phyloP scores from a whole-genome alignment of 2,113 vertebrate species.

The Coptodon bakossiorum region DNA sequence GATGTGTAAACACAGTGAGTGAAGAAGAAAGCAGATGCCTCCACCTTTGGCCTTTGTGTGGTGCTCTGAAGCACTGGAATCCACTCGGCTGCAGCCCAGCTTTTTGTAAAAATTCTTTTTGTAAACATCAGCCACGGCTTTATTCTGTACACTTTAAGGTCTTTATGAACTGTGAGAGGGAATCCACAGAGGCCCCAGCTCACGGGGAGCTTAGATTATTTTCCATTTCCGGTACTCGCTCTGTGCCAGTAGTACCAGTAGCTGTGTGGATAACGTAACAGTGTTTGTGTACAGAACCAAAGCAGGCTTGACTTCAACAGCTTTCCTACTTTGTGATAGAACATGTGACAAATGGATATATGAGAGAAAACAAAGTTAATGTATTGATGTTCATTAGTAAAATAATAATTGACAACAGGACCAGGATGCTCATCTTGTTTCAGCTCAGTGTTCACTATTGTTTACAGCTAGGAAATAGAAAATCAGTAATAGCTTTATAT shows the following conservation, averaged over 20 bases:
- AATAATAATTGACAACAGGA: background rate
- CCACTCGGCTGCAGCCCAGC: background rate
- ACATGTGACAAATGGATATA: background rate
- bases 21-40: background rate
- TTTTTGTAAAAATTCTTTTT: rapidly evolving
- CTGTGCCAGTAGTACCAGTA: background rate
- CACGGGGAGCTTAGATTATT: rapidly evolving
- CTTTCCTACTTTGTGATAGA: background rate
- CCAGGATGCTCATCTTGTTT: background rate
- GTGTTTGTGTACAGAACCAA: background rate
- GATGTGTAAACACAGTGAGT: background rate
- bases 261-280: background rate
- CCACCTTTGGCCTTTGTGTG: background rate
- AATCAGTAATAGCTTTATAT: background rate
- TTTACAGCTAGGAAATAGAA: background rate
- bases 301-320: background rate
- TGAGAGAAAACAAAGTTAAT: background rate
- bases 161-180: background rate
- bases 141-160: background rate
- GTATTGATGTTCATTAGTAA: background rate
- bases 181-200: background rate
- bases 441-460: background rate
- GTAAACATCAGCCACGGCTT: background rate
- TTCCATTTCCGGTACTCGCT: background rate
- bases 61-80: background rate